A percentile compares a stretch with the other conserved stretches of the same genome.
These are phyloP conservation scores for Quadroppia sp. DNA, from an alignment of 2,888 invertebrate species.

Conservation along the genomic window DNA sequence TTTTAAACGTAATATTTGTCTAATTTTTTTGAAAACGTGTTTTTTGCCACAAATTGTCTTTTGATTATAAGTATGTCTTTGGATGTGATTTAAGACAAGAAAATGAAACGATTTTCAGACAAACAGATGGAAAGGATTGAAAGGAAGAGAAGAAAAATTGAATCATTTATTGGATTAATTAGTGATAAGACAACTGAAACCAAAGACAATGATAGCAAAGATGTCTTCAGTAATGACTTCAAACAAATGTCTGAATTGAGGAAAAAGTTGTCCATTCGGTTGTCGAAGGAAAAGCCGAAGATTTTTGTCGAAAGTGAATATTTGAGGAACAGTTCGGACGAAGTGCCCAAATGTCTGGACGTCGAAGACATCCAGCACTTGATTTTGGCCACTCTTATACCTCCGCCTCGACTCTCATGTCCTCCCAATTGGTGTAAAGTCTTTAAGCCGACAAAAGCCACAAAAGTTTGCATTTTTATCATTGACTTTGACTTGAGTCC, in stretches of 20 bases:
- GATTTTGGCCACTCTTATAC: conserved; percentile 29
- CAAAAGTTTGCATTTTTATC: conserved; percentile 35
- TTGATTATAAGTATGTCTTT: background rate
- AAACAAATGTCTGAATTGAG: conserved; percentile 34
- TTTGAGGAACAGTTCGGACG: background rate
- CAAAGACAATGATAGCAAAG: background rate
- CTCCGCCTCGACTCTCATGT: conserved; percentile 31
- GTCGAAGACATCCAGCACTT: conserved; percentile 26
- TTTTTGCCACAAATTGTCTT: background rate
- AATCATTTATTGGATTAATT: conserved; percentile 44
- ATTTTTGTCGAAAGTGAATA: conserved; percentile 12
- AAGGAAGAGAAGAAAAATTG: conserved; percentile 45
- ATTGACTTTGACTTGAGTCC: conserved; percentile 12
- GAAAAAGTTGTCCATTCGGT: conserved; percentile 6
- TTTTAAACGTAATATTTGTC: too few relatives aligned
- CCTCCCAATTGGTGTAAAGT: conserved; percentile 40
- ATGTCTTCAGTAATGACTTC: conserved; percentile 15
- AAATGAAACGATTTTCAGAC: conserved; percentile 24
- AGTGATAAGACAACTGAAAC: background rate
- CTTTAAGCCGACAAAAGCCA: conserved; percentile 19
- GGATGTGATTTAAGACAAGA: background rate
- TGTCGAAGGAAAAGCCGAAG: conserved; percentile 21
- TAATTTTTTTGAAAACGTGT: background rate
- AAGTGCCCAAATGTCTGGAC: background rate
- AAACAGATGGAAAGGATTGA: conserved; percentile 1